A percentile compares a stretch with the other conserved stretches of the same genome.
These are phyloP conservation scores for Macaria liturata DNA, from an alignment of 2,888 invertebrate species.

Conservation along the genomic window DNA sequence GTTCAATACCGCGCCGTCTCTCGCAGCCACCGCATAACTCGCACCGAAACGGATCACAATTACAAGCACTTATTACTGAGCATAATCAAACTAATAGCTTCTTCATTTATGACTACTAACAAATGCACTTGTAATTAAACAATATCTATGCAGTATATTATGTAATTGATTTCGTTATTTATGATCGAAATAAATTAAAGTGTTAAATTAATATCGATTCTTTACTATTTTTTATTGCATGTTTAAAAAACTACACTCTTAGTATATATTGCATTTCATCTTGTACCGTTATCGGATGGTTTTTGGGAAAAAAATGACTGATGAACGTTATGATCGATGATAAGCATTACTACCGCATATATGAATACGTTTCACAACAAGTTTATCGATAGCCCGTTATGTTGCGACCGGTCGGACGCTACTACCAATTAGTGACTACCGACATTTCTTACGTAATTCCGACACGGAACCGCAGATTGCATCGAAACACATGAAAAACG, in stretches of 20 bases:
- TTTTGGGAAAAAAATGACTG: constrained; percentile 37
- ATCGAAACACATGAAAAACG: constrained; percentile 27
- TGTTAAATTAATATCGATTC: too few relatives aligned
- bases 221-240: too few relatives aligned
- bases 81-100: constrained; percentile 20
- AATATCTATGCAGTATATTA: constrained; percentile 1
- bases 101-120: constrained; percentile 2
- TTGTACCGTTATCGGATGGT: constrained; percentile 19
- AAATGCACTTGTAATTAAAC: constrained; percentile 10
- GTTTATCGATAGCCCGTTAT: constrained; percentile 66
- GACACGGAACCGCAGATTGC: constrained; percentile 48
- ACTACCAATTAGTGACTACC: constrained; percentile 68
- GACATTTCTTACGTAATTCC: constrained; percentile 64
- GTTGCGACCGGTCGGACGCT: constrained; percentile 56
- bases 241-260: too few relatives aligned
- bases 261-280: too few relatives aligned
- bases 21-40: constrained; percentile 46
- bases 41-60: constrained; percentile 38
- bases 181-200: too few relatives aligned
- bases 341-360: constrained; percentile 42
- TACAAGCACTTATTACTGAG: constrained; percentile 20
- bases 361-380: constrained; percentile 69
- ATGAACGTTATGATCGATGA: constrained; percentile 49
- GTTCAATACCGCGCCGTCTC: constrained; percentile 52
- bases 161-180: too few relatives aligned